These are phyloP conservation scores for Xenus cinereus DNA, from an alignment of 2,113 vertebrate genomes.

Conservation along the genomic window DNA sequence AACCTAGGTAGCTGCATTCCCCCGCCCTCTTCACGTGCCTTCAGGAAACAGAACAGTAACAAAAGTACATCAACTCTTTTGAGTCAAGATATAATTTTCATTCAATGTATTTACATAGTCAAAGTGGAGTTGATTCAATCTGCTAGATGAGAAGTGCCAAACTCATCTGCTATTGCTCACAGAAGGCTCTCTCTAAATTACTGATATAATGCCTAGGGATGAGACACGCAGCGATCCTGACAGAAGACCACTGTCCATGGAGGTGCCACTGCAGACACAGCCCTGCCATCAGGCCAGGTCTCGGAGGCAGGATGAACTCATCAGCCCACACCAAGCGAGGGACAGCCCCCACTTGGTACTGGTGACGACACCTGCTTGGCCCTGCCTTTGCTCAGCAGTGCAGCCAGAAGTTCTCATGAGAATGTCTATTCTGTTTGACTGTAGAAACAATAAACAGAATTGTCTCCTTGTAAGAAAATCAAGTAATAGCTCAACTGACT, in stretches of 20 bases:
- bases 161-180: neutral
- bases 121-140: no score
- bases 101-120: neutral
- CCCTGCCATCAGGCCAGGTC: no score
- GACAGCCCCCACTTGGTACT: neutral
- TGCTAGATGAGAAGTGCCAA: neutral
- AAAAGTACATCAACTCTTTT: neutral
- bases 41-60: neutral
- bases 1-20: neutral
- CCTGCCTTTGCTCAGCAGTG: neutral
- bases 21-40: neutral
- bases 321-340: neutral
- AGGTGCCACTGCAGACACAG: neutral
- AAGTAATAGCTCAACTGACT: neutral
- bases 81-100: neutral
- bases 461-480: neutral
- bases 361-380: no score
- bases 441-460: neutral
- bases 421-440: neutral
- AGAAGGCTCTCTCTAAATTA: neutral
- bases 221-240: neutral
- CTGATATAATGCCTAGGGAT: neutral
- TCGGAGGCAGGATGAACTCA: rapidly evolving
- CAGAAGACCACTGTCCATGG: neutral
- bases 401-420: neutral